Evolutionary conservation across 2,888 invertebrate species (phyloP), one percentile per base, ranked within the genome.

Genomic region (Caradrina clavipalpis): DNA sequence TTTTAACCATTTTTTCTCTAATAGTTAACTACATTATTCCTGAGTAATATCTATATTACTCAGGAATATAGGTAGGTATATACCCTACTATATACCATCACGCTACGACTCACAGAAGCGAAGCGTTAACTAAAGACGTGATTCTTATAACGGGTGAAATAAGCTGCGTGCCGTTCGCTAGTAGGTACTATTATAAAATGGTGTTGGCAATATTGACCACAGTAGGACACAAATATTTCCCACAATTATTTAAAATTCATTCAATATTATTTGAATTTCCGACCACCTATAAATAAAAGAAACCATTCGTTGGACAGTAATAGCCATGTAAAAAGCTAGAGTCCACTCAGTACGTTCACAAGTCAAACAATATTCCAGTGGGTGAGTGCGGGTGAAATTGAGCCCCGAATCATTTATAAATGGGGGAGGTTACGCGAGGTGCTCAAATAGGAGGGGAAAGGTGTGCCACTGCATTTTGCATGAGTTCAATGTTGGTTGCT

Each of bases 381-480:
- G 87, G 89, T 84, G 88, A 84, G 87, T 84, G 87, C 83, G 87
- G 88, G 88, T 83, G 92, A 93, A 93, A 95, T 95, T 93, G 94
- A 92, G 91, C 89, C 47, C 89, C 80, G 94, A 94, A 95, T 95
- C 95, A 95, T 95, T 95, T 95, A 95, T 95, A 93, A 93, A 92
- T 89, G 89, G 91, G 90, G 90, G 88, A 86, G 85, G 70, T 69
- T 77, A 69, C 69, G 78, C 82, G 82, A 84, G 89, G 86, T 55
- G 88, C 70, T 67, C 83, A 76, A 75, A 86, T 74, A 80, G 85
- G 85, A 81, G 88, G 89, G 89, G 88, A 82, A 89, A 89, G 90
- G 90, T 87, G 88, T 80, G 87, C 74, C 82, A 77, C 86, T 95
- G 94, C 93, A 95, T 95, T 94, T 94, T 95, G 92, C 90, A 95